Conservation (phyloP, 2,113 vertebrate genomes). For the Eurystomus gularis region DNA sequence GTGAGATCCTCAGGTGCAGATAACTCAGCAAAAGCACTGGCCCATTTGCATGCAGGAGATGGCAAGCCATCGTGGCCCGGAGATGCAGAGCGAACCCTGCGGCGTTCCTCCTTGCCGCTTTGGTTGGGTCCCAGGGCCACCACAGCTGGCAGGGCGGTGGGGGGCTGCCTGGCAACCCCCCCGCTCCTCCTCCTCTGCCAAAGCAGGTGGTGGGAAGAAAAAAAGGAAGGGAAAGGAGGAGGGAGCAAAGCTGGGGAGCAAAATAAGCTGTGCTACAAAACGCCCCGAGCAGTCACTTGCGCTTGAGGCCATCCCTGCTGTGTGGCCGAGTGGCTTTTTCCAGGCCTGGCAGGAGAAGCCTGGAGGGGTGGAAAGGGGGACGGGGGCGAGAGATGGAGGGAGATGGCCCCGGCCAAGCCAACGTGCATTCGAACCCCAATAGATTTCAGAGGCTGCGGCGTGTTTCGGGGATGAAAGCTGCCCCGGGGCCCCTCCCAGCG, state of each 20-base stretch:
- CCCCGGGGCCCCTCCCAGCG: slow-evolving; percentile 40
- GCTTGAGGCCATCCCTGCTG: slow-evolving; percentile 34
- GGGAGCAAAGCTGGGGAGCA: not conserved
- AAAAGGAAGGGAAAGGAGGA: not conserved
- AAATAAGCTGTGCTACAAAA: not conserved
- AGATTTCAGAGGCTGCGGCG: not conserved
- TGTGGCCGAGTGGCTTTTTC: slow-evolving; percentile 17
- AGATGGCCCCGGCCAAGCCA: fast-evolving
- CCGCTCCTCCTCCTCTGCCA: not conserved
- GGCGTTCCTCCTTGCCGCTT: not conserved
- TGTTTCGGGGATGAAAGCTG: slow-evolving; percentile 36
- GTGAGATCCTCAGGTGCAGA: not conserved
- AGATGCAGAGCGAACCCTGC: not conserved
- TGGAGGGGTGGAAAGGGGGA: not conserved
- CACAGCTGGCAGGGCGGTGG: not conserved
- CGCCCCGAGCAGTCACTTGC: not conserved
- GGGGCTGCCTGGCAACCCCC: not conserved
- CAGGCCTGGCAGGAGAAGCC: slow-evolving; percentile 27
- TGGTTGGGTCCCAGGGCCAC: not conserved
- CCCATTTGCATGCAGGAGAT: not conserved
- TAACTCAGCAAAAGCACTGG: not conserved
- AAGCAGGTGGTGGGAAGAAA: not conserved
- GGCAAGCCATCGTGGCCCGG: not conserved
- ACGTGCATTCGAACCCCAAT: not conserved
- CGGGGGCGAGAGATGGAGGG: not conserved